A percentile compares a stretch with the other conserved stretches of the same genome.
phyloP scores from a whole-genome alignment of 2,888 invertebrate genomes.

The Xestoiulus laeticollis region DNA sequence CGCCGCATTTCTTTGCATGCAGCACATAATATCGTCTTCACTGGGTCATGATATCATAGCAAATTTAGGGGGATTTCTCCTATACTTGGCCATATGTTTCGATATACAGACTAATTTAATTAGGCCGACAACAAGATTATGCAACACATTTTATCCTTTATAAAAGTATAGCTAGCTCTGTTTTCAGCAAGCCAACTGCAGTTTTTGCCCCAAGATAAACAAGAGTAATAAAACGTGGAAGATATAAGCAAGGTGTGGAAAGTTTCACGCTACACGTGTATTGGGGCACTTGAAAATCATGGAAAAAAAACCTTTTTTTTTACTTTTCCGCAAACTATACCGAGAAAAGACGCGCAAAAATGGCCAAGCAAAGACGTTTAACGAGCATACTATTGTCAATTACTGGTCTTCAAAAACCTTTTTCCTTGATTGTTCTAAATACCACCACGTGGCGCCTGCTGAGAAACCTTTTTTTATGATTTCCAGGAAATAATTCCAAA shows the following conservation, averaged over 20 bases:
- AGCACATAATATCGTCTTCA: no score
- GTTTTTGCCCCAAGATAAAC: conserved; percentile 10
- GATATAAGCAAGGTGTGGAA: background rate
- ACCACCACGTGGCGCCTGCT: conserved; percentile 7
- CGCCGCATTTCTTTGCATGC: no score
- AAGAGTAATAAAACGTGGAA: background rate
- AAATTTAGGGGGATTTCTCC: no score
- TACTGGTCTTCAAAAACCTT: conserved; percentile 23
- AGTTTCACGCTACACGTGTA: background rate
- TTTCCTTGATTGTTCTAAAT: background rate
- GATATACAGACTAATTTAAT: no score
- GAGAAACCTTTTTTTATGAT: conserved; percentile 5
- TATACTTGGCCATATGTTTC: no score
- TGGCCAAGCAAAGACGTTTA: background rate
- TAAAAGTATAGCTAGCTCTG: no score
- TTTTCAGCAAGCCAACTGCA: background rate
- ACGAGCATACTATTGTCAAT: conserved; percentile 7
- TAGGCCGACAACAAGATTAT: no score
- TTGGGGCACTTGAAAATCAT: background rate
- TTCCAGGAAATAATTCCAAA: conserved; percentile 23
- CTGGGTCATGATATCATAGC: no score
- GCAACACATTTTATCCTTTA: background rate
- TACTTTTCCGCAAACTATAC: background rate
- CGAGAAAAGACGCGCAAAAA: background rate
- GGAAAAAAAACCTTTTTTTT: background rate